Evolutionary conservation across 1,140 invertebrate species (phyloP).

Genomic region (Pissodes strobi): DNA sequence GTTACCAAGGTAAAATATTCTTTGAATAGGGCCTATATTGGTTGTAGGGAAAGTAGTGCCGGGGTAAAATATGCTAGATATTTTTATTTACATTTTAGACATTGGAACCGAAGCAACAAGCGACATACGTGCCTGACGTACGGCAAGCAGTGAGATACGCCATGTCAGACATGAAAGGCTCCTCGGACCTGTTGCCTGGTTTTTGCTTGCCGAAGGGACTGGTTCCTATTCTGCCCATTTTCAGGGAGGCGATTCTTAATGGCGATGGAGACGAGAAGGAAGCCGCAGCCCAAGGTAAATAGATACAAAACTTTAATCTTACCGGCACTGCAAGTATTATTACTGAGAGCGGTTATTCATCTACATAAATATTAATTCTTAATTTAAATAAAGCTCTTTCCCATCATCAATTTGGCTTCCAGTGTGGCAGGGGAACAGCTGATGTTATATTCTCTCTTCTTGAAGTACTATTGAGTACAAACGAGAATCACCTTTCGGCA

Average conservation of each 20-base stretch:
- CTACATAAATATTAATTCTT: no score
- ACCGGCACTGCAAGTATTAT: no score
- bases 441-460: no score
- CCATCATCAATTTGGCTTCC: no score
- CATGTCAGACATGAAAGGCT: slow-evolving; percentile 80
- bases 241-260: slow-evolving; percentile 94
- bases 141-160: slow-evolving; percentile 90
- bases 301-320: neutral
- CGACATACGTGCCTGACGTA: slow-evolving; percentile 84
- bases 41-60: neutral
- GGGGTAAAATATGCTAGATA: neutral
- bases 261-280: slow-evolving; percentile 94
- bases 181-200: slow-evolving; percentile 77
- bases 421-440: no score
- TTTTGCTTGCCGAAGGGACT: slow-evolving; percentile 94
- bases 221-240: slow-evolving; percentile 89
- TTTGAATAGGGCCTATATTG: no score
- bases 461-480: no score
- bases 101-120: slow-evolving; percentile 79
- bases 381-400: no score
- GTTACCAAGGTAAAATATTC: slow-evolving; percentile 86
- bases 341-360: no score
- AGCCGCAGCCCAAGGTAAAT: slow-evolving; percentile 74
- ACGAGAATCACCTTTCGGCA: no score
- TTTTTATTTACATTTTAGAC: slow-evolving; percentile 59